These are phyloP conservation scores for Cataglyphis livida DNA, from an alignment of 2,888 invertebrate species.

Conservation along the genomic window DNA sequence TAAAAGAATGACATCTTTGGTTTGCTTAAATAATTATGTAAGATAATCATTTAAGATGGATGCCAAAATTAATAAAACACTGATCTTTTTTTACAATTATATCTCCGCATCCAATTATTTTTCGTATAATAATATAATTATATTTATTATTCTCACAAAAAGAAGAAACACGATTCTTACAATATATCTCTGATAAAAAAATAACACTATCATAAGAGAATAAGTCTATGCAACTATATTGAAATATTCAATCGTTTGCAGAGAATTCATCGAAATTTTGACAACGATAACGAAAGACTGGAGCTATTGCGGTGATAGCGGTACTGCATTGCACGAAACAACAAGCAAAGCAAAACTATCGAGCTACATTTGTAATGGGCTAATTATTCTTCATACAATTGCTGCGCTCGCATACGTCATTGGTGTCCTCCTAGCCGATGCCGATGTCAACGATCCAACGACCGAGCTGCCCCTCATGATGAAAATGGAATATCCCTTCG, in stretches of 20 bases:
- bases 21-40: not conserved
- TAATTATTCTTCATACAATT: conserved; percentile 44
- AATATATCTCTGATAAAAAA: not conserved
- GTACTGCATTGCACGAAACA: conserved; percentile 10
- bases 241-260: conserved; percentile 28
- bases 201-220: not conserved
- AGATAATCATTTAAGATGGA: not conserved
- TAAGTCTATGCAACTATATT: not conserved
- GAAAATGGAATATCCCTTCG: conserved; percentile 64
- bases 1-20: not conserved
- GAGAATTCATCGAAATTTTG: conserved; percentile 48
- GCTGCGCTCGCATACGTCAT: conserved; percentile 15
- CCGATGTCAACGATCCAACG: conserved; percentile 25
- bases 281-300: conserved; percentile 56
- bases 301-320: not conserved
- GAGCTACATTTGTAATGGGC: conserved; percentile 33
- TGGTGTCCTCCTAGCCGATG: conserved; percentile 25
- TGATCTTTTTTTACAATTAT: not conserved
- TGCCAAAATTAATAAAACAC: not conserved
- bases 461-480: conserved; percentile 48
- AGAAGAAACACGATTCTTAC: not conserved
- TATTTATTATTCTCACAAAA: not conserved
- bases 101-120: not conserved
- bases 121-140: not conserved
- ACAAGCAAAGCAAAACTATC: conserved; percentile 11